Conservation (phyloP, 2,113 vertebrate species). For the Rhegmatorhina hoffmannsi region DNA sequence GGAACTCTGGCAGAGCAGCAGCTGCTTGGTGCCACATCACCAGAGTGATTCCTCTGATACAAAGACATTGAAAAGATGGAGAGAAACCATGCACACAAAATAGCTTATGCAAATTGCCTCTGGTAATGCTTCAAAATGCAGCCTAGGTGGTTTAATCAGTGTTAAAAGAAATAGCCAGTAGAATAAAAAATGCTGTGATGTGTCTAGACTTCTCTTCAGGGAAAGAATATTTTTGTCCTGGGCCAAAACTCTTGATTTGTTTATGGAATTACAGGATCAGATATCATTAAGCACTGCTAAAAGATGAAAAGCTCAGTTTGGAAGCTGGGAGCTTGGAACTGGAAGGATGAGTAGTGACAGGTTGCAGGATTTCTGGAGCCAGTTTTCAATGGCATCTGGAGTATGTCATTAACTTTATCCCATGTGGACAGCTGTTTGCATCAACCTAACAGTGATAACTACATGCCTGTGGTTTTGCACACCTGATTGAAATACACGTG, state of each 20-base stretch:
- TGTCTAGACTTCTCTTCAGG: neutral
- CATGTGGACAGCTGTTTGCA: constrained; percentile 60
- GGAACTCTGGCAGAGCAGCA: neutral
- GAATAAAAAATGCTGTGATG: neutral
- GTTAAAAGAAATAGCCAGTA: constrained; percentile 26
- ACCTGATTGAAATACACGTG: constrained; percentile 26
- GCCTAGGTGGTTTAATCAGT: constrained; percentile 1
- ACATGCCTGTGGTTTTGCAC: constrained; percentile 33
- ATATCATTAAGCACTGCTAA: constrained; percentile 21
- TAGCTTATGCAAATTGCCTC: constrained; percentile 12
- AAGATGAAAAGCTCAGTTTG: constrained; percentile 25
- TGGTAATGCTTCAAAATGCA: constrained; percentile 25
- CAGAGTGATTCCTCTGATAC: neutral
- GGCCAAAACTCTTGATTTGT: constrained; percentile 11
- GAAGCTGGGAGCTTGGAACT: neutral
- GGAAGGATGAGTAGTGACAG: neutral
- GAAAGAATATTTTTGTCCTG: constrained; percentile 5
- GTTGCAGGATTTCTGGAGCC: constrained; percentile 45
- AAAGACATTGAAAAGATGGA: constrained; percentile 28
- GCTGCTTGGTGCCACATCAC: neutral
- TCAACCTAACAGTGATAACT: constrained; percentile 52
- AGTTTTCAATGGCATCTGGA: constrained; percentile 64
- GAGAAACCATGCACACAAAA: neutral
- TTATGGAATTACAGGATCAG: constrained; percentile 10
- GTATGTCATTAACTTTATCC: constrained; percentile 53